Evolutionary conservation across 37 sponge, comb jelly and placozoan genomes (phyloP).

Genomic region (Cliona cf. orientalis): DNA sequence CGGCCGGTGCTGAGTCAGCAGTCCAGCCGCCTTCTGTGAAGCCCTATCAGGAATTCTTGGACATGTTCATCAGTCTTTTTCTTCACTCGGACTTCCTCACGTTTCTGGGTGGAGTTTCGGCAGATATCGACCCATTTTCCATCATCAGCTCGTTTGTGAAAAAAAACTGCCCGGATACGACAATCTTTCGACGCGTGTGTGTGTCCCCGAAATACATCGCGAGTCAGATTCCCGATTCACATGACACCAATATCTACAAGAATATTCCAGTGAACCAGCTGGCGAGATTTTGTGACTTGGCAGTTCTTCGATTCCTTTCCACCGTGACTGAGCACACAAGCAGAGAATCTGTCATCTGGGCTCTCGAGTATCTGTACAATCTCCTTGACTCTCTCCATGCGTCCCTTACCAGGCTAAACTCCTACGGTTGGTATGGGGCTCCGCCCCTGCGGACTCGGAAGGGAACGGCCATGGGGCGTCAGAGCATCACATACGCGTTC

Average conservation of each 20-base stretch:
- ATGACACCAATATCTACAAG: neutral
- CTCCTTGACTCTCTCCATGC: slow-evolving; percentile 18
- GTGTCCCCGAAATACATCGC: slow-evolving; percentile 26
- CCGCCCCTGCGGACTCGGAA: slow-evolving; percentile 26
- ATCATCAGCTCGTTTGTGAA: neutral
- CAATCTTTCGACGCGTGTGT: slow-evolving; percentile 23
- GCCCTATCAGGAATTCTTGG: slow-evolving; percentile 41
- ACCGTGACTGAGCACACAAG: slow-evolving; percentile 33
- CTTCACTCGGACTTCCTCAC: slow-evolving; percentile 22
- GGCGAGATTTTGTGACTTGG: slow-evolving; percentile 64
- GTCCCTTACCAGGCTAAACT: slow-evolving; percentile 29
- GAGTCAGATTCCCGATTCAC: neutral
- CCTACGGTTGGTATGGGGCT: slow-evolving; percentile 54
- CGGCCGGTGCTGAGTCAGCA: too few relatives aligned
- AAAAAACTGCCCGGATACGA: slow-evolving; percentile 9
- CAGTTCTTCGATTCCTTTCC: slow-evolving; percentile 52
- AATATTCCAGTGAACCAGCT: slow-evolving; percentile 52
- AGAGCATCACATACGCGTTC: neutral
- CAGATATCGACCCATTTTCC: slow-evolving; percentile 1
- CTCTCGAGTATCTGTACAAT: slow-evolving; percentile 54
- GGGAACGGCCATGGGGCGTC: slow-evolving; percentile 5
- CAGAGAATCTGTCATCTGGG: slow-evolving; percentile 43
- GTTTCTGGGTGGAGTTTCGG: neutral
- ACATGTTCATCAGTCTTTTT: slow-evolving; percentile 21
- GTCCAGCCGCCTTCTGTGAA: too few relatives aligned